A percentile compares a stretch with the other conserved stretches of the same genome.
phyloP scores from a whole-genome alignment of 2,888 invertebrate species.

The Palloptera scutellata region DNA sequence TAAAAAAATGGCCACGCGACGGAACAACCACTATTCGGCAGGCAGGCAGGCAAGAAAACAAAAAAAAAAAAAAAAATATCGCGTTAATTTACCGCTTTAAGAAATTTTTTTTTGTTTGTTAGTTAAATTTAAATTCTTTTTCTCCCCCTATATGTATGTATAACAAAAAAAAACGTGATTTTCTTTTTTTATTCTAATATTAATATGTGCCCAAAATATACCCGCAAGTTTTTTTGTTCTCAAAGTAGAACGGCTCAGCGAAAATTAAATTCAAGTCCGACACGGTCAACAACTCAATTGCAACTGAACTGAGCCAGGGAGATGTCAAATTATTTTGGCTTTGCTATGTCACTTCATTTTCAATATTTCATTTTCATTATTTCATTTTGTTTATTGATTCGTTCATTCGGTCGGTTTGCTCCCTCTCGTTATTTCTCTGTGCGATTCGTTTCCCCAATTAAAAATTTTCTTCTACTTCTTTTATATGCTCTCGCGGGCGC shows the following conservation, averaged over 20 bases:
- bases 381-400: conserved; percentile 20
- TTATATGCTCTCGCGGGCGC: conserved; percentile 13
- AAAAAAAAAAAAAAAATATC: no score
- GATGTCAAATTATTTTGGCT: conserved; percentile 40
- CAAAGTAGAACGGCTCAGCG: no score
- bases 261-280: conserved; percentile 50
- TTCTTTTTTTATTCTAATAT: neutral
- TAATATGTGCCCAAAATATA: neutral
- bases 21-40: no score
- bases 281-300: conserved; percentile 54
- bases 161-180: conserved; percentile 19
- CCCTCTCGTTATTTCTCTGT: conserved; percentile 13
- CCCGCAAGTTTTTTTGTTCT: conserved; percentile 28
- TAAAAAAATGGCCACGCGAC: no score
- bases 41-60: no score
- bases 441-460: conserved; percentile 30
- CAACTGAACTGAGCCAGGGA: conserved; percentile 49
- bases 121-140: neutral
- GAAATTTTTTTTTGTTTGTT: no score
- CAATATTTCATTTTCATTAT: conserved; percentile 24
- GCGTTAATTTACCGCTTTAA: no score
- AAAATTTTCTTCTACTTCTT: conserved; percentile 5
- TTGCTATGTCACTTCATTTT: conserved; percentile 57
- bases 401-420: conserved; percentile 10
- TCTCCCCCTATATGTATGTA: conserved; percentile 1